phyloP scores from a whole-genome alignment of 2,797 vertebrate species.

The Toxotes lorentzi region DNA sequence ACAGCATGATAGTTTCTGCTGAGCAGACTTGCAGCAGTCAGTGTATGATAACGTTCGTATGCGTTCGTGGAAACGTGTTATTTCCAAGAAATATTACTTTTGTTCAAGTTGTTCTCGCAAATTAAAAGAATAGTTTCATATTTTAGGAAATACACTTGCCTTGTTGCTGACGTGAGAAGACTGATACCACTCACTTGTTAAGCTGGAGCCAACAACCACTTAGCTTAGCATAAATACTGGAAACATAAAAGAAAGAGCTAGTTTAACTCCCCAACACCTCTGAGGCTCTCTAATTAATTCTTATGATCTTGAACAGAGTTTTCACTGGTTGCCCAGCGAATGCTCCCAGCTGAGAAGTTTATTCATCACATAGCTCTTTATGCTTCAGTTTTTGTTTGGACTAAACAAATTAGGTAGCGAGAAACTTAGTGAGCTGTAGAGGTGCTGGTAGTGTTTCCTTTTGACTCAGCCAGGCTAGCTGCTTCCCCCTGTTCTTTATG shows the following conservation, averaged over 20 bases:
- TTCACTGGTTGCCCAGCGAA: not conserved
- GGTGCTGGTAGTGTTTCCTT: not conserved
- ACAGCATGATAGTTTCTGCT: not conserved
- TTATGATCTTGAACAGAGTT: not conserved
- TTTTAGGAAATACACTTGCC: not conserved
- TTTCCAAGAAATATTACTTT: not conserved
- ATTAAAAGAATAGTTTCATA: not conserved
- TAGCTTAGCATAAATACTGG: not conserved
- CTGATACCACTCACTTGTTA: not conserved
- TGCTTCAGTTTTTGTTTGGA: no score
- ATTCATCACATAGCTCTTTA: not conserved
- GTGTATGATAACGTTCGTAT: not conserved
- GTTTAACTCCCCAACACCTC: not conserved
- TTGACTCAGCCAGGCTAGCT: not conserved
- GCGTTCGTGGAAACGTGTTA: not conserved
- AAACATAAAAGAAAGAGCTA: not conserved
- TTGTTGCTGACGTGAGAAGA: not conserved
- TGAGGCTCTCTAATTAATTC: not conserved
- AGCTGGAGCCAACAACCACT: not conserved
- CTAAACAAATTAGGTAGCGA: not conserved
- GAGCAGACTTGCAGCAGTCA: not conserved
- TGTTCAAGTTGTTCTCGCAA: not conserved
- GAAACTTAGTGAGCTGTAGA: not conserved
- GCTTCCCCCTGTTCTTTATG: not conserved
- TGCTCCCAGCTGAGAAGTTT: not conserved